phyloP scores from a whole-genome alignment of 2,113 vertebrate genomes.

The Delphinapterus leucas region DNA sequence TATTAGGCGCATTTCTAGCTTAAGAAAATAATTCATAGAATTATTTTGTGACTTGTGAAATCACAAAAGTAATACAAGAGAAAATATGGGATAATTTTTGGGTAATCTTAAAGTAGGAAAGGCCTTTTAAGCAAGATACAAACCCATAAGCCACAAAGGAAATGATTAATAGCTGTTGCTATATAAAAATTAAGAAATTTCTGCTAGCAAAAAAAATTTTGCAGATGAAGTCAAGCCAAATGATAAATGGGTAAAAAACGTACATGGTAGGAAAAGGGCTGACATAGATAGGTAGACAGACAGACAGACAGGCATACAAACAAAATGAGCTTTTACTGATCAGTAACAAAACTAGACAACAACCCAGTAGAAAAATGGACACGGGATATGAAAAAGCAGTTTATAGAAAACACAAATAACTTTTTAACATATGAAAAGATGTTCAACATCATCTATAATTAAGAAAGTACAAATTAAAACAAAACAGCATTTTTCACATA shows the following conservation, averaged over 20 bases:
- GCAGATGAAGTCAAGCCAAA: neutral
- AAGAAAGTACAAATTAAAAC: neutral
- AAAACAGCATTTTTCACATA: neutral
- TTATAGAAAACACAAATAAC: neutral
- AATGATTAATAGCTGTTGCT: neutral
- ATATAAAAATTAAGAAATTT: neutral
- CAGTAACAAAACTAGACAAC: neutral
- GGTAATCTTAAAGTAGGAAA: neutral
- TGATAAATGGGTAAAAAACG: neutral
- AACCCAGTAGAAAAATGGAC: neutral
- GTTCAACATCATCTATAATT: neutral
- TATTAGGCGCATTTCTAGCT: neutral
- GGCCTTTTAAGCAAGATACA: neutral
- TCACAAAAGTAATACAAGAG: neutral
- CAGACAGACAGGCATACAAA: neutral
- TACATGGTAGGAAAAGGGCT: neutral
- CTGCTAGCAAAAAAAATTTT: neutral
- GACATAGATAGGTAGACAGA: neutral
- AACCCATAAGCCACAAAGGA: neutral
- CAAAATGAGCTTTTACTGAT: neutral
- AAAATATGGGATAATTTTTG: neutral
- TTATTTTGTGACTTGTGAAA: neutral
- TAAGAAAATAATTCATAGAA: constrained; percentile 28
- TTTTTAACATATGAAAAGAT: neutral
- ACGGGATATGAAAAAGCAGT: neutral